These are phyloP conservation scores for Phaonia tiefii DNA, from an alignment of 2,888 invertebrate species.

Conservation along the genomic window DNA sequence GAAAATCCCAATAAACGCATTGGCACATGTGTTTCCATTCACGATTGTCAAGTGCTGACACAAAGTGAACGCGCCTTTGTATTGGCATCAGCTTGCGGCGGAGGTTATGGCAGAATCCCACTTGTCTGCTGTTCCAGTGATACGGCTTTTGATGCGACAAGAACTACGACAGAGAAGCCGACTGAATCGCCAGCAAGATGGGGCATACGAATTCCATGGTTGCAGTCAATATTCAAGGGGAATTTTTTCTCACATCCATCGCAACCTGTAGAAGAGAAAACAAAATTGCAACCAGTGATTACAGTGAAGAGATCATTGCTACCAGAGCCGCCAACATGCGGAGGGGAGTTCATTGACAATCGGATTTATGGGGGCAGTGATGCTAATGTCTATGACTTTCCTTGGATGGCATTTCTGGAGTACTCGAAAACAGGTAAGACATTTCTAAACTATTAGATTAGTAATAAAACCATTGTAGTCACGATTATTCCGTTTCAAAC, in stretches of 20 bases:
- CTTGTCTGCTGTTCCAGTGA: constrained; percentile 78
- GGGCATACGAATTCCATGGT: neutral
- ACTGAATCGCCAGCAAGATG: neutral
- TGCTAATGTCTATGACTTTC: constrained; percentile 84
- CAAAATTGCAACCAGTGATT: neutral
- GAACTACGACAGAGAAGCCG: neutral
- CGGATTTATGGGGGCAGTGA: constrained; percentile 84
- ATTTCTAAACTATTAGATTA: no score
- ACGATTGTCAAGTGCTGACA: constrained; percentile 75
- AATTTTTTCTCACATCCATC: constrained; percentile 10
- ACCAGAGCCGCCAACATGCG: constrained; percentile 76
- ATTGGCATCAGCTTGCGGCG: constrained; percentile 73
- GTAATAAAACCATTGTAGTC: no score
- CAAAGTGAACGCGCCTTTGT: constrained; percentile 73
- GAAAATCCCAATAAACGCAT: constrained; percentile 76
- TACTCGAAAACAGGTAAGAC: constrained; percentile 80
- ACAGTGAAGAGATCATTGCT: constrained; percentile 56
- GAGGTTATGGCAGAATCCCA: constrained; percentile 72
- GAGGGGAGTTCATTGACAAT: constrained; percentile 79
- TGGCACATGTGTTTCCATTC: constrained; percentile 76
- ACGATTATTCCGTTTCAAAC: no score
- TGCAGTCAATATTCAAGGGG: constrained; percentile 34
- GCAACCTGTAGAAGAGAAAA: neutral
- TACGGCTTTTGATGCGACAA: constrained; percentile 70
- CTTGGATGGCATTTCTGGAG: constrained; percentile 86